Base-by-base conservation (phyloP, 2,797 vertebrate species). In the Gastrophryne carolinensis region DNA sequence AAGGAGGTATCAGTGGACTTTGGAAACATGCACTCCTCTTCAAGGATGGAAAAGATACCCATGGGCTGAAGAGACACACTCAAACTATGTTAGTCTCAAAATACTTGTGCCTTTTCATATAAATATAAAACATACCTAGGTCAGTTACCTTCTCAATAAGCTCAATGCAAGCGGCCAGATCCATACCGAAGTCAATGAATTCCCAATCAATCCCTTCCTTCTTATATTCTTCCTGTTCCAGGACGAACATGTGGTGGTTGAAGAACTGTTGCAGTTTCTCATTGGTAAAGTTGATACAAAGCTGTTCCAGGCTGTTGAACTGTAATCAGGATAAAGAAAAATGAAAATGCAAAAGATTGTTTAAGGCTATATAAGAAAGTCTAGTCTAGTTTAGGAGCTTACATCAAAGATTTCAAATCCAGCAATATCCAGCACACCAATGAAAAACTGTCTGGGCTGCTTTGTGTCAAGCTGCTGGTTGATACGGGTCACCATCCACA, bases 201-300 rank as follows among this genome's bases (percentile, higher is more conserved):
- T 85, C 83, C 89, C 90, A 91, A 1, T 89, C 87, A 4, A 92
- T 91, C 0, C 87, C 86, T 26, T 86, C 89, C 21, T 91, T 90
- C 79, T 91, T 89, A 75, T 91, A 92, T 54, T 89, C 89, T 11
- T 88, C 88, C 73, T 90, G 88, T 70, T 90, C 90, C 84, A 88
- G 74, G 65, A 95, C 92, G 4, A 95, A 95, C 93, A 95, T 95
- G 90, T 93, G 90, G 71, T 95, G 93, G 86, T 95, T 96, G 91
- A 96, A 95, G 66, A 94, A 95, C 89, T 95, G 94, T 6, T 95
- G 94, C 84, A 96, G 89, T 64, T 95, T 96, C 87, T 95, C 94
- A 0, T 95, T 96, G 74, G 94, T 95, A 87, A 95, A 96, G 79
- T 94, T 64, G 37, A 64, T 64, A 17, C 62, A 64, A n/a, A 64